Evolutionary conservation across 1,140 invertebrate genomes (phyloP), one percentile per base, ranked within the genome.

Genomic region (Maniola jurtina): DNA sequence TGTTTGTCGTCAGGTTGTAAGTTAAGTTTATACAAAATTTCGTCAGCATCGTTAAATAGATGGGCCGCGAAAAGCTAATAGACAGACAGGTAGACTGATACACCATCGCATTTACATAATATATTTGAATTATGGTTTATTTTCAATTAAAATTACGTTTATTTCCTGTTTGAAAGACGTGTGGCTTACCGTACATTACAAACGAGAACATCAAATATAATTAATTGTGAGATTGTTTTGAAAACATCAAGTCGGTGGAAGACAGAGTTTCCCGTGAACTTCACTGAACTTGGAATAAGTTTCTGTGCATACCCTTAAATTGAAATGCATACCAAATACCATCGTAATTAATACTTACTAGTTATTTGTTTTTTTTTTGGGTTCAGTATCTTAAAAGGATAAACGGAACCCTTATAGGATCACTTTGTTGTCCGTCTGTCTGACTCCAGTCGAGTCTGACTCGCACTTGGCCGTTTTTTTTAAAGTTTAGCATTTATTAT

Each of bases 231-330:
- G 38, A 61, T 50, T 61, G 59, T 50, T 61, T 80, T 68, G 67
- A 70, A 69, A 82, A 81, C 75, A 83, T 79, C 71, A 68, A 65
- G 74, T 76, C 75, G 73, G 59, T 77, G 71, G 75, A 79, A 78
- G 83, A 83, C 71, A 61, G 77, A 86, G 82, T 86, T 86, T 84
- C 78, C 81, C 80, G 81, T 76, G 77, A 85, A 86, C 81, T 84
- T 77, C 63, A 79, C 62, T 75, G 63, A 66, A 66, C 80, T 74
- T 86, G 79, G 80, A 73, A 76, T 81, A 83, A 86, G 83, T 83
- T 83, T 80, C 76, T 75, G 73, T 75, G 52, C 52, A 76, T 81
- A 77, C 74, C 75, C 79, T 76, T 77, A 83, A 86, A 86, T 85
- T 88, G 80, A 84, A 88, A 88, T 81, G 75, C 79, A 80, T 81